A percentile compares a stretch with the other conserved stretches of the same genome.
Evolutionary conservation across 1,140 invertebrate species (phyloP).

Genomic region (Drosophila bocki): DNA sequence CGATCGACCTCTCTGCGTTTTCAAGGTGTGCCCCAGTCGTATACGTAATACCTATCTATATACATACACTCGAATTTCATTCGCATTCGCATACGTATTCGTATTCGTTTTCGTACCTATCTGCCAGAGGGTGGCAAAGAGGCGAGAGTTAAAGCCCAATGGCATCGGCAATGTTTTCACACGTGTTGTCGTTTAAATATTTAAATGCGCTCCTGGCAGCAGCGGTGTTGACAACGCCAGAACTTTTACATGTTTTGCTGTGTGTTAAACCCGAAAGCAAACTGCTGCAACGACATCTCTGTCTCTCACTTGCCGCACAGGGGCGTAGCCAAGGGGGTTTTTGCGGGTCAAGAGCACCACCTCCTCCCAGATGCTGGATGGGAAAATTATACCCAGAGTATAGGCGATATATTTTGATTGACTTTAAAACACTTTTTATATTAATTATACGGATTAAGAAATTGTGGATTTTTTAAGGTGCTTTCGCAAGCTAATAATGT

Average conservation of each 20-base stretch:
- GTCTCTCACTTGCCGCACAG: conserved; percentile 12
- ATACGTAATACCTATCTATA: conserved; percentile 1
- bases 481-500: no score
- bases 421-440: no score
- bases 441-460: no score
- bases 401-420: no score
- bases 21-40: conserved; percentile 23
- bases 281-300: conserved; percentile 67
- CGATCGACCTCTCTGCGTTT: conserved; percentile 41
- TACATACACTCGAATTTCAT: background rate
- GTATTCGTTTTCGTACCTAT: background rate
- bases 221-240: conserved; percentile 62
- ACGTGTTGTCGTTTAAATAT: conserved; percentile 81
- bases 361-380: background rate
- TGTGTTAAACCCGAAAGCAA: conserved; percentile 77
- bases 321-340: background rate
- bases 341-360: background rate
- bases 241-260: conserved; percentile 79
- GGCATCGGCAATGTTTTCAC: conserved; percentile 74
- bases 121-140: background rate
- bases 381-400: background rate
- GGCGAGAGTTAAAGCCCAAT: conserved; percentile 51
- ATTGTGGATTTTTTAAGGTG: no score
- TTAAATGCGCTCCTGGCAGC: conserved; percentile 76
- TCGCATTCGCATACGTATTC: conserved; percentile 1